Conservation (phyloP, 2,797 vertebrate species). For the Myiothlypis coronata region DNA sequence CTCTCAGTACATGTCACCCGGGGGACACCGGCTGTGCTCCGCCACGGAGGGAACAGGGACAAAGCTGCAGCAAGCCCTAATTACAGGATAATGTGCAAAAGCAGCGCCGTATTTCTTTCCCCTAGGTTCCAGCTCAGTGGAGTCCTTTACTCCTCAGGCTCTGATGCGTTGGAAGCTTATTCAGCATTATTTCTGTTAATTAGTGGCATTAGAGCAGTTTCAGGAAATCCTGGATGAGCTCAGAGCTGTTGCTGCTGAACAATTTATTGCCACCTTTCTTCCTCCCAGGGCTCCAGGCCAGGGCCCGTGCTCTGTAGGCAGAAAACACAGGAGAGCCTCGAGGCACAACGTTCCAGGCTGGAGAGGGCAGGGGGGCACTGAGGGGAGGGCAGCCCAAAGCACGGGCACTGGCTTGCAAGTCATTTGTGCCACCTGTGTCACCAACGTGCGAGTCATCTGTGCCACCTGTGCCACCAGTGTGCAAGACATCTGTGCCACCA, state of each 20-base stretch:
- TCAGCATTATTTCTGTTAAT: conserved; percentile 37
- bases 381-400: neutral
- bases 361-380: rapidly evolving
- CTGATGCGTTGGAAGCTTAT: neutral
- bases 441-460: rapidly evolving
- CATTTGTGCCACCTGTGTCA: neutral
- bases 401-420: rapidly evolving
- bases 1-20: rapidly evolving
- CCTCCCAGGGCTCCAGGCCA: neutral
- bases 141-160: neutral
- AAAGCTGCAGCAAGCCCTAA: neutral
- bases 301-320: rapidly evolving
- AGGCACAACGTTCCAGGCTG: rapidly evolving
- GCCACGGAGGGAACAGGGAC: rapidly evolving
- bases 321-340: rapidly evolving
- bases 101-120: neutral
- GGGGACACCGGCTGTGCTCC: neutral
- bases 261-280: neutral
- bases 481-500: neutral
- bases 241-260: neutral
- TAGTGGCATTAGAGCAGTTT: neutral
- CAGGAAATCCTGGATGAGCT: neutral
- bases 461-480: rapidly evolving
- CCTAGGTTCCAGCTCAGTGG: neutral
- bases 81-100: neutral